Evolutionary conservation across 1,140 invertebrate genomes (phyloP).

Genomic region (Drosophila sulfurigaster): DNA sequence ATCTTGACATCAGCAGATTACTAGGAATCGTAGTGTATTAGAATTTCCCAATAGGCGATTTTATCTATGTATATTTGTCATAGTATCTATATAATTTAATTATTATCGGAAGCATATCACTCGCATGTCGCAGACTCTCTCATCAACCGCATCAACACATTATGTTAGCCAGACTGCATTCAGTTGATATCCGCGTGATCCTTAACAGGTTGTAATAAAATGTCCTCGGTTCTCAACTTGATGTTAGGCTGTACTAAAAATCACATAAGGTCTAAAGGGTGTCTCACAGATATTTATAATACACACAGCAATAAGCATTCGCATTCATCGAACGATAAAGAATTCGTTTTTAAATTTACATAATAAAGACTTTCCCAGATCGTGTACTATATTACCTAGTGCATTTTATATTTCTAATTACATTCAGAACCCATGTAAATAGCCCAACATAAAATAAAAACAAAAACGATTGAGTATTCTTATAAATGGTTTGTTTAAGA

Average conservation of each 20-base stretch:
- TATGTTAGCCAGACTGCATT: slow-evolving; percentile 21
- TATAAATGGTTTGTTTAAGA: slow-evolving; percentile 23
- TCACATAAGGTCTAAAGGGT: slow-evolving; percentile 70
- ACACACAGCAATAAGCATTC: slow-evolving; percentile 48
- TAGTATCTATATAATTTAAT: slow-evolving; percentile 77
- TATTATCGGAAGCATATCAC: slow-evolving; percentile 77
- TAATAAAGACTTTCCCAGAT: slow-evolving; percentile 10
- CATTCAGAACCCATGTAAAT: slow-evolving; percentile 41
- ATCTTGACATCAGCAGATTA: slow-evolving; percentile 18
- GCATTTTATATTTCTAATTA: slow-evolving; percentile 14
- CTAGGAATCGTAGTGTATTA: slow-evolving; percentile 60
- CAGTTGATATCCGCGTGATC: slow-evolving; percentile 1
- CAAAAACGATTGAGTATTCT: slow-evolving; percentile 2
- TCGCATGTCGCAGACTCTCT: slow-evolving; percentile 76
- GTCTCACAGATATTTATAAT: slow-evolving; percentile 77
- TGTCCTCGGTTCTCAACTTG: slow-evolving; percentile 12
- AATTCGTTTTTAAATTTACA: slow-evolving; percentile 26
- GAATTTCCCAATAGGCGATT: slow-evolving; percentile 74
- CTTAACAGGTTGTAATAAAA: slow-evolving; percentile 8
- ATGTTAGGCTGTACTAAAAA: slow-evolving; percentile 28
- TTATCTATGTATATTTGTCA: slow-evolving; percentile 64
- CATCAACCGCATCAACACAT: slow-evolving; percentile 51
- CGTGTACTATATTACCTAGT: slow-evolving; percentile 34
- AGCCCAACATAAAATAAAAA: slow-evolving; percentile 39
- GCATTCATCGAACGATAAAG: slow-evolving; percentile 41